These are phyloP conservation scores for Solenopsis invicta DNA, from an alignment of 1,140 invertebrate species.

Conservation along the genomic window DNA sequence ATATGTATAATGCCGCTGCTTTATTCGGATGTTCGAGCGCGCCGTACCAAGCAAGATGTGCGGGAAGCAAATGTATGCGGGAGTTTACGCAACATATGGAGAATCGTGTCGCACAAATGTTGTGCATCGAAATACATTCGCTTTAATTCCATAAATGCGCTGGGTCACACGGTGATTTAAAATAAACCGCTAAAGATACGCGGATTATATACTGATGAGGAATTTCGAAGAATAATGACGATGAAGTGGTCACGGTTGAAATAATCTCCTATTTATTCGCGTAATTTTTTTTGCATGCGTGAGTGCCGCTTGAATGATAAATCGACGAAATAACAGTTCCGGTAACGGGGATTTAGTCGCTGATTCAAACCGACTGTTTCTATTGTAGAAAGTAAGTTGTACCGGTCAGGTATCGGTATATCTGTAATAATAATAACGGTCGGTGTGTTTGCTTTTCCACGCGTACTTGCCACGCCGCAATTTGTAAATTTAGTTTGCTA, in stretches of 20 bases:
- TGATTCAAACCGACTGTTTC: slow-evolving; percentile 8
- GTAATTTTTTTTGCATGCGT: not conserved
- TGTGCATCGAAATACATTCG: slow-evolving; percentile 15
- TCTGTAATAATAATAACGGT: not conserved
- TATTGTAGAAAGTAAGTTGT: slow-evolving; percentile 36
- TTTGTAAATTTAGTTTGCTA: not conserved
- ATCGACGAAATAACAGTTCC: slow-evolving; percentile 3
- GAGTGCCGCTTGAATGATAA: slow-evolving; percentile 8
- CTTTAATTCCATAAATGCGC: slow-evolving; percentile 40
- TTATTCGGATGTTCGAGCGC: slow-evolving; percentile 22
- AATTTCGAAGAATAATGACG: not conserved
- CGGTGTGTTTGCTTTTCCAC: slow-evolving; percentile 32
- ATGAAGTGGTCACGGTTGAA: slow-evolving; percentile 13
- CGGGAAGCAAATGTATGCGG: slow-evolving; percentile 8
- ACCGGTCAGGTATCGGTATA: slow-evolving; percentile 13
- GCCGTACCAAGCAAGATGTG: not conserved
- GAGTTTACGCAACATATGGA: not conserved
- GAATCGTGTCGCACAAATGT: not conserved
- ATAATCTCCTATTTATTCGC: not conserved
- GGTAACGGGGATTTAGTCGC: slow-evolving; percentile 21
- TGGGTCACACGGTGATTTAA: slow-evolving; percentile 4
- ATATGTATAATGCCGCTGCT: slow-evolving; percentile 17
- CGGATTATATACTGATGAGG: not conserved
- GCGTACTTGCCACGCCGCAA: not conserved
- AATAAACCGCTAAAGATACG: not conserved